Evolutionary conservation across 1,140 invertebrate genomes (phyloP).

Genomic region (Neodiprion pinetum): DNA sequence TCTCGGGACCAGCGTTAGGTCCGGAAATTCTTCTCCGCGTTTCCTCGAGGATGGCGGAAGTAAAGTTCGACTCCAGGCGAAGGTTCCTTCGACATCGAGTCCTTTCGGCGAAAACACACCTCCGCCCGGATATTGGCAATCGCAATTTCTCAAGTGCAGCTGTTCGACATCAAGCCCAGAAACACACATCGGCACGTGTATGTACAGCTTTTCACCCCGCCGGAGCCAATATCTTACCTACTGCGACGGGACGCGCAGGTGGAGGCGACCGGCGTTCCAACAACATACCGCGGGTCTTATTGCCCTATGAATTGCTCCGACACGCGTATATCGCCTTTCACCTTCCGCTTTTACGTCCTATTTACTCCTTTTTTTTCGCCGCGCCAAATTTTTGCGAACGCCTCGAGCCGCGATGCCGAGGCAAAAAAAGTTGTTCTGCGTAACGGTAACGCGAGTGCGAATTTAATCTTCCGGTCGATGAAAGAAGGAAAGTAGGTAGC

Average conservation of each 20-base stretch:
- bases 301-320: no score
- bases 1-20: no score
- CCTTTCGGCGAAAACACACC: neutral
- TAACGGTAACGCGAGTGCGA: neutral
- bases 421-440: no score
- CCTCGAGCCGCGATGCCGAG: no score
- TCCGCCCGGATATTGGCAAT: neutral
- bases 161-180: constrained; percentile 4
- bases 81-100: no score
- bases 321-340: no score
- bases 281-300: neutral
- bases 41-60: no score
- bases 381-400: no score
- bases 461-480: neutral
- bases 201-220: neutral
- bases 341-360: no score
- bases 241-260: neutral
- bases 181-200: neutral
- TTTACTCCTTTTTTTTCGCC: no score
- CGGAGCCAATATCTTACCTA: neutral
- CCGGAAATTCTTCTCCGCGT: no score
- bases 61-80: no score
- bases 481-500: neutral
- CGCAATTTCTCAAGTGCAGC: constrained; percentile 6
- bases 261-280: neutral